Evolutionary conservation across 64 coral and sea anemone genomes (phyloP).

Genomic region (Montipora efflorescens): DNA sequence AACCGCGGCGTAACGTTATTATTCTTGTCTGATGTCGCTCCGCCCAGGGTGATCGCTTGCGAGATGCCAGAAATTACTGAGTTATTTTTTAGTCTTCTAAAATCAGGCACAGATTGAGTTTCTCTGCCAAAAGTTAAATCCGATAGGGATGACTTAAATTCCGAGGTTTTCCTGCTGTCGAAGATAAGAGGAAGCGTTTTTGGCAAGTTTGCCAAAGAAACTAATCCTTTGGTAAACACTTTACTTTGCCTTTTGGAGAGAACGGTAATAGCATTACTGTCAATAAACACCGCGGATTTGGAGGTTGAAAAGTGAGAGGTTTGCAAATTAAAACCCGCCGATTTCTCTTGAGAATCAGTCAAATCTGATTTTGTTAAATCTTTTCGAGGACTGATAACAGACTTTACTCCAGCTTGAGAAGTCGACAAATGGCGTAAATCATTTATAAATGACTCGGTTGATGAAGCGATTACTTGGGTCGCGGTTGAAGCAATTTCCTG

Average conservation of each 20-base stretch:
- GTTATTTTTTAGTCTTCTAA: not conserved
- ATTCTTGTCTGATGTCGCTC: not conserved
- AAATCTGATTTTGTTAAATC: conserved; percentile 20
- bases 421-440: not conserved
- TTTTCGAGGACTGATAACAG: not conserved
- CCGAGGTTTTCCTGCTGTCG: not conserved
- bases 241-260: not conserved
- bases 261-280: not conserved
- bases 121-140: not conserved
- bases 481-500: not conserved
- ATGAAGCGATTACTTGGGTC: not conserved
- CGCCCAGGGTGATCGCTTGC: not conserved
- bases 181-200: not conserved
- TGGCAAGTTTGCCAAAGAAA: not conserved
- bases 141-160: not conserved
- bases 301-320: conserved; percentile 4
- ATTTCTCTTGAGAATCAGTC: not conserved
- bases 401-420: conserved; percentile 21
- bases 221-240: conserved; percentile 37
- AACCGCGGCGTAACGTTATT: not conserved
- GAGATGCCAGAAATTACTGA: not conserved
- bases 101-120: not conserved
- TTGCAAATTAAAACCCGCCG: not conserved
- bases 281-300: not conserved
- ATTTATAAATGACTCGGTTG: not conserved